Percentiles rank a stretch among this genome's conserved stretches.
These are phyloP conservation scores for Anguilla megastoma DNA, from an alignment of 2,797 vertebrate genomes.

Conservation along the genomic window DNA sequence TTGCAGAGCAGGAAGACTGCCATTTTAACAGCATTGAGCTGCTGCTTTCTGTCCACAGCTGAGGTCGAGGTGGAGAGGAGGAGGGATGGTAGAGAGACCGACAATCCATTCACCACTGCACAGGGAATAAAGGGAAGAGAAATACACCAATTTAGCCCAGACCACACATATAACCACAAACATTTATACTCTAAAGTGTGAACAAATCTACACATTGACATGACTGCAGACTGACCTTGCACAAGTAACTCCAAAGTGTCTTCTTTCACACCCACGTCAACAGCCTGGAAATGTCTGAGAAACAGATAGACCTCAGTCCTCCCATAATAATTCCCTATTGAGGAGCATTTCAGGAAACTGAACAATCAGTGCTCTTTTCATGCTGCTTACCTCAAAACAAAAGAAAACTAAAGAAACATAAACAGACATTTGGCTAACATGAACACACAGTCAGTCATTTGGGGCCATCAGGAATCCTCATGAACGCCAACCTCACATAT, in stretches of 20 bases:
- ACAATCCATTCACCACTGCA: slow-evolving; percentile 82
- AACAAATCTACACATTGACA: background rate
- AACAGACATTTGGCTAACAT: slow-evolving; percentile 5
- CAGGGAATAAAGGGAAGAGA: slow-evolving; percentile 10
- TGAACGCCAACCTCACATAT: background rate
- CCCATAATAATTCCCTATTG: background rate
- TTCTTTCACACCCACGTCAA: slow-evolving; percentile 79
- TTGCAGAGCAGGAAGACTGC: slow-evolving; percentile 86
- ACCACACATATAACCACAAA: background rate
- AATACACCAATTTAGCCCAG: too few relatives aligned
- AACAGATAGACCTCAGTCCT: slow-evolving; percentile 33
- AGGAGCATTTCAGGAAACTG: background rate
- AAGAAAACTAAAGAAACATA: background rate
- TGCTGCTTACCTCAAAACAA: background rate
- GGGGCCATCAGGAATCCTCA: background rate
- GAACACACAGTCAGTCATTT: slow-evolving; percentile 33
- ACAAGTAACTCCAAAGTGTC: slow-evolving; percentile 83
- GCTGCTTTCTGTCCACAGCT: slow-evolving; percentile 71
- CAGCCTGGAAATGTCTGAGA: slow-evolving; percentile 76
- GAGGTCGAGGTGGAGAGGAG: slow-evolving; percentile 69
- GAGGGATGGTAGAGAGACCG: slow-evolving; percentile 76
- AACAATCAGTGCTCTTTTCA: background rate
- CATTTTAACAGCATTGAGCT: slow-evolving; percentile 92
- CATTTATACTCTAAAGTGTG: background rate
- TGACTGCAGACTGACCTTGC: slow-evolving; percentile 70